These are phyloP conservation scores for Dendrocincla tyrannina DNA, from an alignment of 2,797 vertebrate genomes.

Conservation along the genomic window DNA sequence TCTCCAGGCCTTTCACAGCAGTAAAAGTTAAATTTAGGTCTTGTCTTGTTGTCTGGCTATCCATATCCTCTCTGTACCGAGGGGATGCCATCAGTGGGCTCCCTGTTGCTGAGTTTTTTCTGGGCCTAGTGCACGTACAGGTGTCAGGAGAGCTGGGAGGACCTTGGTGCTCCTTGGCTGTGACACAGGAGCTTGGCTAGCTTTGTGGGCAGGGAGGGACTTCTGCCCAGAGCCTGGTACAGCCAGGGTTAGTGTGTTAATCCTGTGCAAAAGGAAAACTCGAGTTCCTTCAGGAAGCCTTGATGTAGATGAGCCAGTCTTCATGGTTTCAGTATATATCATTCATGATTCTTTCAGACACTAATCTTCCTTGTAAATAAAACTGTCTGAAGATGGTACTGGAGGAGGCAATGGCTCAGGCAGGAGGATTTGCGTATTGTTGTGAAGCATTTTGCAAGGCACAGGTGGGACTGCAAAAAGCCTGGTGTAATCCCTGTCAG, in stretches of 20 bases:
- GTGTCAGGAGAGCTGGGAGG: background rate
- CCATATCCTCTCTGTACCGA: too few species aligned
- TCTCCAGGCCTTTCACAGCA: too few species aligned
- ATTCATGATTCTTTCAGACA: background rate
- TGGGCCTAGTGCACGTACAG: background rate
- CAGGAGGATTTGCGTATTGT: background rate
- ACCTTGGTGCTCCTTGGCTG: background rate
- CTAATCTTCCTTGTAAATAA: background rate
- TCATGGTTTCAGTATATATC: background rate
- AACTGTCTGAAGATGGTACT: background rate
- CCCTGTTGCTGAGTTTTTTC: background rate
- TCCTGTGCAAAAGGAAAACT: background rate
- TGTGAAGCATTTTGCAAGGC: background rate
- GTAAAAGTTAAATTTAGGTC: too few species aligned
- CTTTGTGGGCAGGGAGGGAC: background rate
- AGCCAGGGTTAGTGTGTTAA: background rate
- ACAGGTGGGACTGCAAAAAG: background rate
- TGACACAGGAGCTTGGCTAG: background rate
- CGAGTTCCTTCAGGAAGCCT: background rate
- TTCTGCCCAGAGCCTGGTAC: background rate
- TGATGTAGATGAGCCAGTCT: background rate
- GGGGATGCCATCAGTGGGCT: too few species aligned
- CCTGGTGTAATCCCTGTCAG: background rate
- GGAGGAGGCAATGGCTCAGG: background rate
- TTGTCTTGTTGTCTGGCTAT: too few species aligned